phyloP scores from a whole-genome alignment of 2,888 invertebrate genomes.

The Agrochola circellaris region DNA sequence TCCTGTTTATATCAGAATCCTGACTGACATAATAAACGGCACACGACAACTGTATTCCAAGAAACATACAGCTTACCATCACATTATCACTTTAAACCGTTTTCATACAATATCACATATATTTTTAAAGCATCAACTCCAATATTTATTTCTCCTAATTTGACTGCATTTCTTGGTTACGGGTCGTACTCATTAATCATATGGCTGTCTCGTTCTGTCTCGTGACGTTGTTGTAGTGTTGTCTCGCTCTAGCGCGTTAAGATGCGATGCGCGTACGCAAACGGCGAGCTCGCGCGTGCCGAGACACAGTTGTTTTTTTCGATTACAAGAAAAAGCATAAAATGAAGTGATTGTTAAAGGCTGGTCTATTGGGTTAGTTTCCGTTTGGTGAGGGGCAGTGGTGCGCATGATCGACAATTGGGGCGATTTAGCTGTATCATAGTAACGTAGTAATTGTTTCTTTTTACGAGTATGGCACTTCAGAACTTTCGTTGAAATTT shows the following conservation, averaged over 20 bases:
- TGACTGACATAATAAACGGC: conserved; percentile 53
- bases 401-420: conserved; percentile 40
- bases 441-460: neutral
- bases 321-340: conserved; percentile 86
- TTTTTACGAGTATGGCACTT: neutral
- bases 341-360: conserved; percentile 80
- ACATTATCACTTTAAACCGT: conserved; percentile 36
- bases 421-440: conserved; percentile 17
- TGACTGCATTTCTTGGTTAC: conserved; percentile 86
- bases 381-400: conserved; percentile 68
- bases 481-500: neutral
- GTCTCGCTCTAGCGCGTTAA: conserved; percentile 77
- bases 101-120: conserved; percentile 48
- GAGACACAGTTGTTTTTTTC: conserved; percentile 79
- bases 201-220: conserved; percentile 72
- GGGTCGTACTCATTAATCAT: conserved; percentile 84
- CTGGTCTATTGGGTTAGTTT: conserved; percentile 78
- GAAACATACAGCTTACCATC: conserved; percentile 4
- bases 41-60: conserved; percentile 25
- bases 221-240: conserved; percentile 45
- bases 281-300: conserved; percentile 85
- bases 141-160: conserved; percentile 89
- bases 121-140: conserved; percentile 73
- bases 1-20: conserved; percentile 58
- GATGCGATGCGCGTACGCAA: conserved; percentile 83